Evolutionary conservation across 2,888 invertebrate genomes (phyloP), one percentile per base, ranked within the genome.

Genomic region (Campoplex capitator): DNA sequence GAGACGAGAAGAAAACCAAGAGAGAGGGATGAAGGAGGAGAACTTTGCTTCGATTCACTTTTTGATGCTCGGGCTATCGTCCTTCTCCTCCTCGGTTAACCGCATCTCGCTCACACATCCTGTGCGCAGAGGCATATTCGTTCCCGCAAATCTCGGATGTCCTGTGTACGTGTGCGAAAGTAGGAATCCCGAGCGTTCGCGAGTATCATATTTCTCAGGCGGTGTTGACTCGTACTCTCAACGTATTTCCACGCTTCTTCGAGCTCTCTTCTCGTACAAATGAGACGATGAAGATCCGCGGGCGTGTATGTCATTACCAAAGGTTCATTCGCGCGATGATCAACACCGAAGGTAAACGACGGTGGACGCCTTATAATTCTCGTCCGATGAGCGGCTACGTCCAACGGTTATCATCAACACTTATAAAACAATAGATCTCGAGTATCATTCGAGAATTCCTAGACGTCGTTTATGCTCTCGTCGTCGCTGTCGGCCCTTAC

Each of bases 381-480:
- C 32, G 62, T 62, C 28, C 28, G 16, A 6, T 32, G 3, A 28
- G 58, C 62, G 32, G 9, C 4, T 62, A 16, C 35, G 48, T 23
- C 48, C 23, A 38, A 51, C 38, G 38, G 32, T 62, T 23, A 28
- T 18, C 18, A 68, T 58, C 70, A 58, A 77, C 45, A 81, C 35
- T 77, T 58, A 62, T 62, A 32, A 62, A 32, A 62, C 32, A 32
- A 32, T 62, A 16, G 45, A 35, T 75, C 71, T 38, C 23, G 11
- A 56, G 51, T 67, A 56, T 68, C 28, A 28, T 45, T 80, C 73
- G 62, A 62, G 16, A 32, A 62, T 54, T 89, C 89, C 92, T 94
- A 94, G 89, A 94, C 93, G 80, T 94, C 94, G 90, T 94, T 93
- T 94, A 94, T 94, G 85, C 94, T 94, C 88, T 94, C 94, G 74